Base-by-base conservation (phyloP, 2,797 vertebrate genomes). In the Psittacula echo region DNA sequence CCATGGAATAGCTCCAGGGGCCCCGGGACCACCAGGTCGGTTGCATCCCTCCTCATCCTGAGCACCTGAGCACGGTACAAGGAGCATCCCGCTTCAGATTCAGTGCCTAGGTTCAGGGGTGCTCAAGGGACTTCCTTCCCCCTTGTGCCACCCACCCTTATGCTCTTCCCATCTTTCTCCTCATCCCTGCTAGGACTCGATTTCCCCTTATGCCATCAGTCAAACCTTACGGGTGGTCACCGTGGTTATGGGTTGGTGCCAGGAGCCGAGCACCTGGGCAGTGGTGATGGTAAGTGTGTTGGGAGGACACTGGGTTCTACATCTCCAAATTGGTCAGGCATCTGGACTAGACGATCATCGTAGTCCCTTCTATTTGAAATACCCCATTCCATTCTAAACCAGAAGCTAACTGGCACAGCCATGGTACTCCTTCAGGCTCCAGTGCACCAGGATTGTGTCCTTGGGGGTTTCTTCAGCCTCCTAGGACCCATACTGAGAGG, bases 121-220 rank as follows among this genome's bases (percentile, higher is more conserved):
- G 34, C 16, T 48, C 47, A 12, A 29, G 47, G 54, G 18, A 5
- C 29, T 39, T 50, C 37, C 7, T 8, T 72, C 29, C 34, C 2
- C 5, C 15, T 39, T 12, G 26, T 23, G 54, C 32, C 42, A 3
- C 20, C 23, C 19, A 3, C 7, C 24, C 27, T 67, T 14, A 89
- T 5, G 2, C 1, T 34, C n/a, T 62, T n/a, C 27, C 26, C 4
- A 0, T 37, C 34, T 72, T 47, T 70, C 39, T 62, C 16, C 8
- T 39, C 16, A 41, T 75, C 51, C 75, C 83, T 85, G 88, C 50
- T 94, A 99, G 99, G 98, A 70, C 97, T 98, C 8, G 98, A 98
- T 91, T 95, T 98, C 96, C 97, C 98, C 71, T 98, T 98, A 92
- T 99, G 98, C 96, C 99, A 98, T 61, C 99, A 99, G 98, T 97